phyloP scores from a whole-genome alignment of 2,888 invertebrate genomes.

The Mythimna impura region DNA sequence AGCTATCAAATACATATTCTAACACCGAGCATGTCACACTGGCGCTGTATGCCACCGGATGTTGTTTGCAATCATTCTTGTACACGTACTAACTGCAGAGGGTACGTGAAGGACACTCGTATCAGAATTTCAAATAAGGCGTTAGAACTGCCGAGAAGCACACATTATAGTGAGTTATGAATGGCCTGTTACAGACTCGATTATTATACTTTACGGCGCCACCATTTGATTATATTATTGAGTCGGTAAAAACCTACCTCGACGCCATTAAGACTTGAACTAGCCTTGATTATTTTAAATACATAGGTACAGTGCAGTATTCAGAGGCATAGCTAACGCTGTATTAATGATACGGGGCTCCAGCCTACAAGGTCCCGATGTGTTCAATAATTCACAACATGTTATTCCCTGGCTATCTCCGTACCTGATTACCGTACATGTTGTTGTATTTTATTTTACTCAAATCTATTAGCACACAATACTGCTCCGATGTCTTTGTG shows the following conservation, averaged over 20 bases:
- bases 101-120: constrained; percentile 84
- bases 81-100: constrained; percentile 71
- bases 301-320: not conserved
- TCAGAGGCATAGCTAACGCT: no score
- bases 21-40: constrained; percentile 35
- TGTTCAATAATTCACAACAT: no score
- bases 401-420: no score
- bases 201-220: constrained; percentile 33
- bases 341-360: no score
- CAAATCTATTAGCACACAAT: no score
- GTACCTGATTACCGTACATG: no score
- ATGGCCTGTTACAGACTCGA: constrained; percentile 19
- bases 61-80: constrained; percentile 74
- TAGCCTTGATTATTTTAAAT: not conserved
- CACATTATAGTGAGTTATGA: constrained; percentile 48
- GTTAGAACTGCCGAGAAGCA: constrained; percentile 57
- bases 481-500: no score
- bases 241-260: constrained; percentile 11
- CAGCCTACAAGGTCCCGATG: no score
- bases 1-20: constrained; percentile 36
- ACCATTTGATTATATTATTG: constrained; percentile 31
- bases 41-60: constrained; percentile 74
- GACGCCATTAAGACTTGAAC: not conserved
- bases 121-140: constrained; percentile 75
- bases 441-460: no score